phyloP scores from a whole-genome alignment of 2,113 vertebrate genomes.

The Labrus mixtus region DNA sequence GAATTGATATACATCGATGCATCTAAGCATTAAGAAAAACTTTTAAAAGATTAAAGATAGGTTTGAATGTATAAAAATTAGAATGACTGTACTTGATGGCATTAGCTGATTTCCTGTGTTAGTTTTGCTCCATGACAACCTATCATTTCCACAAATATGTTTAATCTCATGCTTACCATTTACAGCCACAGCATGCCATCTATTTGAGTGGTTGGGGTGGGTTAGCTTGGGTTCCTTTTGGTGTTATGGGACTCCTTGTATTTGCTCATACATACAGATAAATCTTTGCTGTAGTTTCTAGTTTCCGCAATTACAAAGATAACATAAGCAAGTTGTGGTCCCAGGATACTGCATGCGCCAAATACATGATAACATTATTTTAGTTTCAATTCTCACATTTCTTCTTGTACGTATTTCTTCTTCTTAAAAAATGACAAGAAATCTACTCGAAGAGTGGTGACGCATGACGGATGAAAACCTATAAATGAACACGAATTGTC shows the following conservation, averaged over 20 bases:
- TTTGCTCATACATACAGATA: slow-evolving; percentile 66
- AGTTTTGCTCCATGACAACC: slow-evolving; percentile 16
- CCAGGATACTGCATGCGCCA: slow-evolving; percentile 45
- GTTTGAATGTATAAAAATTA: not conserved
- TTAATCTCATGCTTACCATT: slow-evolving; percentile 18
- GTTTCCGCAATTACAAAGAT: slow-evolving; percentile 80
- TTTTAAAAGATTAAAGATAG: not conserved
- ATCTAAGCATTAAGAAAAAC: not conserved
- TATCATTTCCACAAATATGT: slow-evolving; percentile 20
- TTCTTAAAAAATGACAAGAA: not conserved
- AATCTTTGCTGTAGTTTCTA: slow-evolving; percentile 70
- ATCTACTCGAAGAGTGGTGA: not conserved
- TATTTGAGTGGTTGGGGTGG: slow-evolving; percentile 15
- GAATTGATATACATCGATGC: not conserved
- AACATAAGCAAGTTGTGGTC: slow-evolving; percentile 46
- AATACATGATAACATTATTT: slow-evolving; percentile 23
- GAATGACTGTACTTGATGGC: slow-evolving; percentile 13
- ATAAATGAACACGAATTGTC: not conserved
- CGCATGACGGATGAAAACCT: not conserved
- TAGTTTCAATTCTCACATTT: slow-evolving; percentile 32
- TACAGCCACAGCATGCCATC: slow-evolving; percentile 1
- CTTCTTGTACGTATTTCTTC: not conserved
- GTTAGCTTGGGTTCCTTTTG: slow-evolving; percentile 25
- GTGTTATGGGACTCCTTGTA: slow-evolving; percentile 61
- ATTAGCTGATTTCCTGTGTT: slow-evolving; percentile 31